Evolutionary conservation across 2,888 invertebrate species (phyloP).

Genomic region (Scrobipalpa atriplicella): DNA sequence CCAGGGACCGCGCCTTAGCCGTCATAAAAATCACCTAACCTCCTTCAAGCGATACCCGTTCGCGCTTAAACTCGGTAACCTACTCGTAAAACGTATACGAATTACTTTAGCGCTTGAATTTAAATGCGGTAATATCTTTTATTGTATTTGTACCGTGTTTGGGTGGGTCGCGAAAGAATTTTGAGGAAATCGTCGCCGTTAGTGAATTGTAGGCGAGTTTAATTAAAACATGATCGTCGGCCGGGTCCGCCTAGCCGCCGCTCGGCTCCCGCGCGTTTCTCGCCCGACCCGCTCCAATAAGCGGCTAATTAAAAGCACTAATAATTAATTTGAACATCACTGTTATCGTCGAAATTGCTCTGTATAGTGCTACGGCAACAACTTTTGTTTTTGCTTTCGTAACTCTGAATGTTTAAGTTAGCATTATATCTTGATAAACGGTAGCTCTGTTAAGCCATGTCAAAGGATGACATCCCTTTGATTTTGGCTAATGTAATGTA

Average conservation of each 20-base stretch:
- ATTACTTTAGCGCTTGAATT: conserved; percentile 30
- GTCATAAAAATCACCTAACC: conserved; percentile 73
- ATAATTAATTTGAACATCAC: conserved; percentile 67
- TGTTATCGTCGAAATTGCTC: conserved; percentile 54
- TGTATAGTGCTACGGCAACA: conserved; percentile 39
- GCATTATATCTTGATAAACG: not conserved
- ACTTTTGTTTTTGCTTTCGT: conserved; percentile 37
- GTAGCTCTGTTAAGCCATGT: conserved; percentile 9
- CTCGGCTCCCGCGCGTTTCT: conserved; percentile 13
- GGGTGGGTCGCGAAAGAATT: conserved; percentile 36
- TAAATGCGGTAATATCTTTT: conserved; percentile 14
- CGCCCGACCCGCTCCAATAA: conserved; percentile 53
- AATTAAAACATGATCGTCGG: conserved; percentile 67
- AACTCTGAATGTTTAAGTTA: not conserved
- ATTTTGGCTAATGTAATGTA: conserved; percentile 5
- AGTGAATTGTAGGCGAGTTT: conserved; percentile 53
- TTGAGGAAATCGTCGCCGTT: conserved; percentile 42
- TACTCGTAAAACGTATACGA: conserved; percentile 32
- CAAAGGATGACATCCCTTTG: conserved; percentile 18
- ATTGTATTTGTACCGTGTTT: conserved; percentile 37
- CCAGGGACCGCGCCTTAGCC: conserved; percentile 64
- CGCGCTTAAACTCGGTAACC: conserved; percentile 41
- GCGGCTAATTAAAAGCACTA: conserved; percentile 70
- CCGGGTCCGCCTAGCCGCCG: conserved; percentile 22
- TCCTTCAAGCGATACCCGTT: conserved; percentile 47